A percentile compares a stretch with the other conserved stretches of the same genome.
These are phyloP conservation scores for Leuciscus waleckii DNA, from an alignment of 2,797 vertebrate species.

Conservation along the genomic window DNA sequence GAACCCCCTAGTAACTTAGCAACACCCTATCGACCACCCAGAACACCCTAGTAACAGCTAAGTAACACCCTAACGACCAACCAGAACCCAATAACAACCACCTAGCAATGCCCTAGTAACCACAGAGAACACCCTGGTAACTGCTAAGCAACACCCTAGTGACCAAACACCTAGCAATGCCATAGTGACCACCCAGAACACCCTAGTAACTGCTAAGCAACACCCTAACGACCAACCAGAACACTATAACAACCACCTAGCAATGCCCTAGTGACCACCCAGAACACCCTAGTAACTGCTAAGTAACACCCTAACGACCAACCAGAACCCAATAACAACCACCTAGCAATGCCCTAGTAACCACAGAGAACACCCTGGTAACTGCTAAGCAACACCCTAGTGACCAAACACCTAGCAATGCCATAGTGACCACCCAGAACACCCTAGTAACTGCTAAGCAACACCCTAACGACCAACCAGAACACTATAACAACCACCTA, in stretches of 20 bases:
- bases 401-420: not conserved
- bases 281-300: not conserved
- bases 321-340: not conserved
- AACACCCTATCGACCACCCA: not conserved
- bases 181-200: no score
- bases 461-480: accelerated
- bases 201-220: not conserved
- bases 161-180: not conserved
- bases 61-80: not conserved
- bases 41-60: not conserved
- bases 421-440: no score
- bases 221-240: not conserved
- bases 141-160: no score
- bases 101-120: accelerated
- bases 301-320: not conserved
- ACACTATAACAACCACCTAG: not conserved
- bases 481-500: not conserved
- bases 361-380: not conserved
- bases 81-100: not conserved
- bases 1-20: not conserved
- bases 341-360: accelerated
- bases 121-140: not conserved
- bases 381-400: no score
- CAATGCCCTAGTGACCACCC: not conserved
- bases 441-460: not conserved